Evolutionary conservation across 1,140 invertebrate species (phyloP), one percentile per base, ranked within the genome.

Genomic region (Dreissena rostriformis): DNA sequence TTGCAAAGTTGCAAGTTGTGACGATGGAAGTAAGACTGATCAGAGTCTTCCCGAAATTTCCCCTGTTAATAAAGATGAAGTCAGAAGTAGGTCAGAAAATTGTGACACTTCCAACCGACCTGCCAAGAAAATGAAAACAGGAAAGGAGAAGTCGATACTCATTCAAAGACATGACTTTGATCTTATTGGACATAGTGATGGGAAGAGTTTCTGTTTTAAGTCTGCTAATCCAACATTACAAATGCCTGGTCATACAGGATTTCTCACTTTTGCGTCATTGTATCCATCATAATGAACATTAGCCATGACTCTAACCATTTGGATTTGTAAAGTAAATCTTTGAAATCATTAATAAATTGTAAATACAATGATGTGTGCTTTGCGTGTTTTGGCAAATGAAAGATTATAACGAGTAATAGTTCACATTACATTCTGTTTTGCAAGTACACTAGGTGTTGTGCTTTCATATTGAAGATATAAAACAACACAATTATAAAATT

Each of bases 211-310:
- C 65, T 87, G 72, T 22, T 95, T 96, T 87, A 93, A 96, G 61
- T 96, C 96, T 53, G 96, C 95, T 0, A 92, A 96, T 10, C 95
- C 96, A 84, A 95, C 96, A 29, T 87, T 94, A 79, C 95, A 95
- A 82, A 95, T 96, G 91, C 96, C 97, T 15, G 98, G 98, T 0
- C 98, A 99, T 94, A 99, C 98, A 39, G 98, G 98, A 12, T 99
- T 97, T 94, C 95, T 99, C 53, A 99, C 98, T 28, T 97, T 98
- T 93, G 98, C 97, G 8, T 97, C 97, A 5, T 63, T 93, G 12
- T 93, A 88, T 84, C 82, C 87, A 74, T 83, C 71, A 79, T 82
- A 51, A 82, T 84, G 24, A 24, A 61, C 24, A 61, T 63, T 73
- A 10, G 24, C 26, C 1, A 28, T 68, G 19, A 28, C 19, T n/a